Base-by-base conservation (phyloP, 2,888 invertebrate genomes). In the Agyllia agylla region DNA sequence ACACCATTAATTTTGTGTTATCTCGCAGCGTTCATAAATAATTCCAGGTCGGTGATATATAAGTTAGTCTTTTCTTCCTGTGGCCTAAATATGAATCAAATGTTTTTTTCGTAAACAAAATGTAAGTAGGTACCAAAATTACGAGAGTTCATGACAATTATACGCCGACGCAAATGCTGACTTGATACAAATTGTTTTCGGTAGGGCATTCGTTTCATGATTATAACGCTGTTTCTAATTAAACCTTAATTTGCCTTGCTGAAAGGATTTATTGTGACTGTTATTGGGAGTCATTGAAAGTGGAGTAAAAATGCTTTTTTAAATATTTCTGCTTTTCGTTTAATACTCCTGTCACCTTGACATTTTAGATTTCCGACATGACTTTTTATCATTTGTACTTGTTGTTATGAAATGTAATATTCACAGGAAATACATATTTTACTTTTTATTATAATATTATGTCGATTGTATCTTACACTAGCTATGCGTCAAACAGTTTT, bases 1-100 rank as follows among this genome's bases (percentile, higher is more conserved):
- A 86, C 24, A 81, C 73, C 86, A 81, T 81, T 86, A 81, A 81
- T 86, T 49, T 75, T 38, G n/a, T n/a, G 42, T 81, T 64, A 81
- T 81, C 64, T 31, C 73, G 70, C 30, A 24, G 24, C 33, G 31
- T 86, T 75, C 81, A 33, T 35, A 33, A 86, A 86, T 20, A 20
- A 57, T 75, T 81, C 24, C 75, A 81, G 24, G 11, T 20, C 27
- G 27, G 27, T 27, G 27, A 3, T 27, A 27, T 1, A 27, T 27
- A 35, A 35, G 49, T 49, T 49, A 49, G 57, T 73, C 73, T 73
- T 27, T 49, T 81, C 42, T 20, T 86, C 24, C 20, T 81, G 42
- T 42, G 81, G 42, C 73, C 49, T 13, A 42, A 81, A 81, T 81
- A 27, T 79, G 49, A 27, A 27, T 0, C 64, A 64, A 64, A 27